These are phyloP conservation scores for Desmophyllum pertusum DNA, from an alignment of 92 coral and sea anemone species.

Conservation along the genomic window DNA sequence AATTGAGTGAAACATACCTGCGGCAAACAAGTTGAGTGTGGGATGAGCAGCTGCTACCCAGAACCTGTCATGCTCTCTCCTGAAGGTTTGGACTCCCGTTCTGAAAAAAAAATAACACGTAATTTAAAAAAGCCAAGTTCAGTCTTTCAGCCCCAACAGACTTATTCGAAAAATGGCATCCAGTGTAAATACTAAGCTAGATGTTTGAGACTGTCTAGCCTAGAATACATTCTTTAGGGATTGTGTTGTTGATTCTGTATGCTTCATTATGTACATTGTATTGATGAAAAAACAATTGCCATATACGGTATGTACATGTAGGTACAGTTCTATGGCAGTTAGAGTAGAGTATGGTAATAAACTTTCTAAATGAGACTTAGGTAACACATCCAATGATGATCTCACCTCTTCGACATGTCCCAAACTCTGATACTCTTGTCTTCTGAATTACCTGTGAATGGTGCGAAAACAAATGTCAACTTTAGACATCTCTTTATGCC, in stretches of 20 bases:
- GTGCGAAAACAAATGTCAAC: not conserved
- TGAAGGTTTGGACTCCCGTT: constrained; percentile 98
- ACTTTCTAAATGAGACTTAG: not conserved
- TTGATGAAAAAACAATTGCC: too few species aligned
- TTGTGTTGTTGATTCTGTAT: too few species aligned
- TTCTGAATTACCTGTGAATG: constrained; percentile 85
- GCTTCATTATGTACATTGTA: too few species aligned
- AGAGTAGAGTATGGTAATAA: too few species aligned
- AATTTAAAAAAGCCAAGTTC: not conserved
- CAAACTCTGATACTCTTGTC: constrained; percentile 98
- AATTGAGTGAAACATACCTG: constrained; percentile 63
- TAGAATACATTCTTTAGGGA: too few species aligned
- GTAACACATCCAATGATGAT: not conserved
- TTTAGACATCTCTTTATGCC: not conserved
- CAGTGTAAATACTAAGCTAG: too few species aligned
- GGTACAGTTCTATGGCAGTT: too few species aligned
- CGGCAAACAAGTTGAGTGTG: constrained; percentile 93
- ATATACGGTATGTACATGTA: too few species aligned
- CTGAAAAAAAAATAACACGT: constrained; percentile 45
- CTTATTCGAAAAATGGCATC: too few species aligned
- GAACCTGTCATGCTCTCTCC: constrained; percentile 97
- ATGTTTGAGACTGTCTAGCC: not conserved
- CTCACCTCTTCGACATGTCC: constrained; percentile 99
- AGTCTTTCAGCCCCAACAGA: not conserved
- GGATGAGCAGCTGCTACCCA: constrained; percentile 99